A percentile compares a stretch with the other conserved stretches of the same genome.
phyloP scores from a whole-genome alignment of 2,797 vertebrate species.

The Vireo griseus region DNA sequence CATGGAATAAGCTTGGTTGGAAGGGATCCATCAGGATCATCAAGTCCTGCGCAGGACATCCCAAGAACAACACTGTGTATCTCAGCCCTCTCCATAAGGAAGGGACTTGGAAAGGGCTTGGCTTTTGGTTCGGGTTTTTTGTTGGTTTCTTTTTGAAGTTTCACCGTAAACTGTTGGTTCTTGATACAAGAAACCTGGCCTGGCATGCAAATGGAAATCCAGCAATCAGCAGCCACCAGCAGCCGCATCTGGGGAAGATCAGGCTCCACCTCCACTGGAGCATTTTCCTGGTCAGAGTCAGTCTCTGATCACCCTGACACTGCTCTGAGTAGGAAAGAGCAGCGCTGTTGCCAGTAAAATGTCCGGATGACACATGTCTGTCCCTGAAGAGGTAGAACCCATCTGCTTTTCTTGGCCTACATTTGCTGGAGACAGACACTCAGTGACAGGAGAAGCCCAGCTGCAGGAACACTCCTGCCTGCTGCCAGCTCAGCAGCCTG shows the following conservation, averaged over 20 bases:
- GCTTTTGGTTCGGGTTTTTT: neutral
- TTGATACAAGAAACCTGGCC: neutral
- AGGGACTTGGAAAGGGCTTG: neutral
- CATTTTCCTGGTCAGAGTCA: neutral
- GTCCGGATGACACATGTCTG: fast-evolving
- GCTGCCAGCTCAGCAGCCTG: neutral
- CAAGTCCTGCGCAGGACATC: neutral
- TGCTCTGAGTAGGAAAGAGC: neutral
- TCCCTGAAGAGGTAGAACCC: neutral
- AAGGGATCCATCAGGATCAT: neutral
- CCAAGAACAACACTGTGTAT: neutral
- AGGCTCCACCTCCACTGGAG: neutral
- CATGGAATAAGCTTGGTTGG: neutral
- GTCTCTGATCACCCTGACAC: neutral
- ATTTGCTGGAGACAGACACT: neutral
- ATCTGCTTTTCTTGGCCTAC: neutral
- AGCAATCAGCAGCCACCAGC: neutral
- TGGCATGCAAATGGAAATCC: neutral
- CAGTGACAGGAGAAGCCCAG: neutral
- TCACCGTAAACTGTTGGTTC: neutral
- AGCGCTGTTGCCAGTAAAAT: fast-evolving
- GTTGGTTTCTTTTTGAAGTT: neutral
- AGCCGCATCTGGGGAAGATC: neutral
- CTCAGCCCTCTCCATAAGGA: neutral
- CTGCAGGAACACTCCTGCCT: neutral